Evolutionary conservation across 2,797 vertebrate genomes (phyloP), one percentile per base, ranked within the genome.

Genomic region (Myiotriccus ornatus): DNA sequence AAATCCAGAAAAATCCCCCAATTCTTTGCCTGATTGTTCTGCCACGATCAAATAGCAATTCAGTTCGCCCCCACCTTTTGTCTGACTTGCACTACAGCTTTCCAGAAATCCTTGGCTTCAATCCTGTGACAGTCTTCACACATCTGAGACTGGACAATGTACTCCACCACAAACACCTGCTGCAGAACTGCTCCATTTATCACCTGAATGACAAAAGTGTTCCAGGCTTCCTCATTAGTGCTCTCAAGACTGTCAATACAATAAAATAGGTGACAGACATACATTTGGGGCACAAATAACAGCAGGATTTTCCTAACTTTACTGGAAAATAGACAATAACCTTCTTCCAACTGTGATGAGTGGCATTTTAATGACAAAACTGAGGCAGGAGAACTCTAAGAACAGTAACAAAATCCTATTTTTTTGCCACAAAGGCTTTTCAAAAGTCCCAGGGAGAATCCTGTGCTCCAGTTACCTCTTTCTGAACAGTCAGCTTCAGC

Each of bases 31-130:
- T 71, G 22, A 8, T 7, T 35, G 9, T 9, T 84, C 53, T 82
- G 56, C 63, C 69, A 41, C 0, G 0, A 81, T 4, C 14, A n/a
- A 76, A 37, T 18, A 7, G 65, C 50, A 62, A 59, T 3, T 67
- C 44, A 76, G 5, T 73, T 90, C 81, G 64, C 7, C 77, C 67
- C 35, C 96, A 99, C 99, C 99, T 99, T 99, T 95, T 99, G 99
- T 70, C 99, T 97, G 74, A 99, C 98, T 98, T 99, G 99, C 91
- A 99, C 98, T 23, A 99, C 99, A 12, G 99, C 98, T 84, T 99
- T 99, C 99, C 99, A 99, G 97, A 99, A 99, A 97, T 99, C 99
- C 91, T 99, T 99, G 70, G 99, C 99, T 97, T 99, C 99, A 70
- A 99, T 98, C 78, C 99, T 98, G 41, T 99, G 99, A 95, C 99